These are phyloP conservation scores for Polyploca ridens DNA, from an alignment of 2,888 invertebrate genomes.

Conservation along the genomic window DNA sequence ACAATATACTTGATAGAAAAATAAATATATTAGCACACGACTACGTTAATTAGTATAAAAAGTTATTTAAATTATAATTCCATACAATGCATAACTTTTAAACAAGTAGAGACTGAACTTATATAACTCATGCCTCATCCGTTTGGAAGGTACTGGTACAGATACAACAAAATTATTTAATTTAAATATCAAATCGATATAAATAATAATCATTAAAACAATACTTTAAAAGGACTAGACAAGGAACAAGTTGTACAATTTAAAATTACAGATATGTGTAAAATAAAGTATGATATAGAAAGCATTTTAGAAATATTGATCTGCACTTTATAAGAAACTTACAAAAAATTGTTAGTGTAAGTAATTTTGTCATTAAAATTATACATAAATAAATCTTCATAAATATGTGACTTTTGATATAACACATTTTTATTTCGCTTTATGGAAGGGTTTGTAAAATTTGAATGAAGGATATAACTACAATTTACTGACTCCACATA, in stretches of 20 bases:
- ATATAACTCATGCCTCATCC: constrained; percentile 38
- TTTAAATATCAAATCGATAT: neutral
- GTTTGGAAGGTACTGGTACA: constrained; percentile 14
- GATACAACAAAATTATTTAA: neutral
- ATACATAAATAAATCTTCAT: neutral
- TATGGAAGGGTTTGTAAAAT: too few species aligned
- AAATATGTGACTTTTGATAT: neutral
- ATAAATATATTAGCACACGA: constrained; percentile 69
- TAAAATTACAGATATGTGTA: constrained; percentile 15
- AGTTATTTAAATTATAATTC: constrained; percentile 38
- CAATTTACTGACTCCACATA: too few species aligned
- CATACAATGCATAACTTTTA: constrained; percentile 25
- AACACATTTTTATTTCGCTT: neutral
- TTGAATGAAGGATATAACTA: neutral
- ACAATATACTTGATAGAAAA: constrained; percentile 70
- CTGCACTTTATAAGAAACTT: neutral
- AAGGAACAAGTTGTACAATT: constrained; percentile 43
- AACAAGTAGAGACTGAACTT: constrained; percentile 22
- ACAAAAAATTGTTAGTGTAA: neutral
- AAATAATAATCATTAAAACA: constrained; percentile 17
- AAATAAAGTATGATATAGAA: constrained; percentile 27
- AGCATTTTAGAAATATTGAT: constrained; percentile 24
- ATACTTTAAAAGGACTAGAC: constrained; percentile 33
- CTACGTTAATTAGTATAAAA: constrained; percentile 38
- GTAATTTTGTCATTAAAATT: neutral